Evolutionary conservation across 2,888 invertebrate species (phyloP).

Genomic region (Hoplodrina ambigua): DNA sequence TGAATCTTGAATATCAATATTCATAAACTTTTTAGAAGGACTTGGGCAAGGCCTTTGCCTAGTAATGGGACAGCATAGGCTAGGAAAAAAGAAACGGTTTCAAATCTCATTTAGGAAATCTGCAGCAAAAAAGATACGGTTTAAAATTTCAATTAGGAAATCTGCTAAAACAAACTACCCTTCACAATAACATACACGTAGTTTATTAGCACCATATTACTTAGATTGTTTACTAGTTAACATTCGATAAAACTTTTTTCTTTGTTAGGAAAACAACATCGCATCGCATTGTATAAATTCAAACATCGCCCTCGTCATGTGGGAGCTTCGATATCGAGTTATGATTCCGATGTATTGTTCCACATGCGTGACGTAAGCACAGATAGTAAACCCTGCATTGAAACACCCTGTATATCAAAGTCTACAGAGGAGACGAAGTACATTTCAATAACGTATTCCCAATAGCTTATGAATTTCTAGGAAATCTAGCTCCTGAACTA

Average conservation of each 20-base stretch:
- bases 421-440: slow-evolving; percentile 2
- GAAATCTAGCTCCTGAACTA: not conserved
- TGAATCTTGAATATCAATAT: too few relatives aligned
- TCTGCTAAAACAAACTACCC: too few relatives aligned
- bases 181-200: too few relatives aligned
- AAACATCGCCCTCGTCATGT: slow-evolving; percentile 5
- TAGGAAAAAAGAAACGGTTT: too few relatives aligned
- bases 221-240: not conserved
- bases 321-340: slow-evolving; percentile 36
- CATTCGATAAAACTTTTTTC: not conserved
- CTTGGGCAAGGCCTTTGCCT: too few relatives aligned
- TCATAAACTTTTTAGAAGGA: too few relatives aligned
- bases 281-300: slow-evolving; percentile 20
- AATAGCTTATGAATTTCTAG: not conserved
- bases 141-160: too few relatives aligned
- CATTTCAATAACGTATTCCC: slow-evolving; percentile 4
- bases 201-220: too few relatives aligned
- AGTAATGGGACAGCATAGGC: too few relatives aligned
- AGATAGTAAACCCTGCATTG: slow-evolving; percentile 25
- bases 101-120: too few relatives aligned
- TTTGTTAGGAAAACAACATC: not conserved
- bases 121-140: too few relatives aligned
- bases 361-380: slow-evolving; percentile 34
- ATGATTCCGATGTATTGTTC: slow-evolving; percentile 45
- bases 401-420: slow-evolving; percentile 16